phyloP scores from a whole-genome alignment of 2,113 vertebrate genomes.

The Corynorhinus townsendii region DNA sequence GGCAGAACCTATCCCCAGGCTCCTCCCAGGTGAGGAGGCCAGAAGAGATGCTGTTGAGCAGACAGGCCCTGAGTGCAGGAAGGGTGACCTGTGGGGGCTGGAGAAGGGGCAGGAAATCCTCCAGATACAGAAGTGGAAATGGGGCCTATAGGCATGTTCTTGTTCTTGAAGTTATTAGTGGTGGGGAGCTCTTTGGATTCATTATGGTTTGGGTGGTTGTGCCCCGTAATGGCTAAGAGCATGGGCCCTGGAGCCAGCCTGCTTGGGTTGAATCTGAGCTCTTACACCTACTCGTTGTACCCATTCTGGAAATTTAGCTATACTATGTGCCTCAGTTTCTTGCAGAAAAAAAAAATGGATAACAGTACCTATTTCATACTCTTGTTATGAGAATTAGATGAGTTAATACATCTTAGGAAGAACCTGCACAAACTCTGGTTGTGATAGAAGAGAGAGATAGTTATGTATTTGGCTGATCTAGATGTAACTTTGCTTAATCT shows the following conservation, averaged over 20 bases:
- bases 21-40: background rate
- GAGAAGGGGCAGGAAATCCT: background rate
- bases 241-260: rapidly evolving
- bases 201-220: background rate
- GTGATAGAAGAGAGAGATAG: background rate
- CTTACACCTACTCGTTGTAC: rapidly evolving
- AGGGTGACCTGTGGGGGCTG: background rate
- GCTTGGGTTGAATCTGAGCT: too few relatives aligned
- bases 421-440: background rate
- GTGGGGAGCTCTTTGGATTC: rapidly evolving
- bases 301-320: background rate
- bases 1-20: background rate
- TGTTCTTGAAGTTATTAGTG: background rate
- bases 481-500: background rate
- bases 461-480: background rate
- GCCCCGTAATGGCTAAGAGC: rapidly evolving
- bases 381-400: background rate
- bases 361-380: background rate
- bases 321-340: background rate
- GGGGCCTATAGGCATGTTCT: rapidly evolving
- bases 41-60: background rate
- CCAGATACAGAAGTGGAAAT: rapidly evolving
- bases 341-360: background rate
- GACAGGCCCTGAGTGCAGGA: background rate
- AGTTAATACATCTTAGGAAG: background rate